Evolutionary conservation across 2,888 invertebrate species (phyloP), one percentile per base, ranked within the genome.

Genomic region (Thymelicus acteon): DNA sequence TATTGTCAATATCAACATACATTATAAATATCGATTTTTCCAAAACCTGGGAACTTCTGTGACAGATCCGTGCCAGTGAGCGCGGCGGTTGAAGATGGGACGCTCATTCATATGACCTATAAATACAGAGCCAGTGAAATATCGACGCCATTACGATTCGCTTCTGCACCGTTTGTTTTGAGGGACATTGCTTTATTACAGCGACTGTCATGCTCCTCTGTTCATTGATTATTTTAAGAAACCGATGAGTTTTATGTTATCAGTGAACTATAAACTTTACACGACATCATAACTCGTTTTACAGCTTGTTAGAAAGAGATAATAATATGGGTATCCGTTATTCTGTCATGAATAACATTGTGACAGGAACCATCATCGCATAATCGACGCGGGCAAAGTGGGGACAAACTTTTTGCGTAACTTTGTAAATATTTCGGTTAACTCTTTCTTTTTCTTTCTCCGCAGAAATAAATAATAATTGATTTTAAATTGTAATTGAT

Each of bases 81-180:
- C 62, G 10, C 57, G 62, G 37, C 37, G 48, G 54, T 62, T 61
- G 68, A 68, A 62, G 68, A 68, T 62, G 52, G 67, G 40, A 31
- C 68, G 68, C 68, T 62, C 68, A 68, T 68, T 68, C 68, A 68
- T 62, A 62, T 62, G 68, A 67, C 67, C 68, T 68, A 68, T 68
- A 68, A 68, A 68, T 68, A 68, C 37, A 62, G 8, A 47, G 68
- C 62, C 44, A 49, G 67, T 57, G 48, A 69, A 63, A 63, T 63
- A 69, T 69, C 69, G 62, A 19, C 62, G 69, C 62, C 69, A 58
- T 69, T 63, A 62, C 62, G 39, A 57, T 49, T 52, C 37, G 49
- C 61, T 62, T 49, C 44, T 63, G 62, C 69, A 39, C 62, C 57
- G 62, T 69, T 69, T 69, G 69, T 69, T 63, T 62, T 48, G 62